Evolutionary conservation across 2,888 invertebrate species (phyloP).

Genomic region (Anodontia alba): DNA sequence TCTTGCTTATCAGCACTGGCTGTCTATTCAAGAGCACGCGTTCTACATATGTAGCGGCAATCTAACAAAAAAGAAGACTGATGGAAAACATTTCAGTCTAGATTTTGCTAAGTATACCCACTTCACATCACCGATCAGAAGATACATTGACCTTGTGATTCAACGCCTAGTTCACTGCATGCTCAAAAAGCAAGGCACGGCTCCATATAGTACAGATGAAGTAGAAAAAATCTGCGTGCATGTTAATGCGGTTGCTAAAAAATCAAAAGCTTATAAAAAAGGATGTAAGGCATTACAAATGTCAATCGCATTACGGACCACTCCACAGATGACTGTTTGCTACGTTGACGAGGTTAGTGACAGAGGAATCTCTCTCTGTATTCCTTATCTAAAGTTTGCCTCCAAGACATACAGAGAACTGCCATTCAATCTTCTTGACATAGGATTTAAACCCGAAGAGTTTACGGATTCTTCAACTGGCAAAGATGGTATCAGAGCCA

Average conservation of each 20-base stretch:
- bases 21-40: constrained; percentile 58
- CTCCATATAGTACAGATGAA: constrained; percentile 53
- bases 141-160: constrained; percentile 50
- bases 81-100: constrained; percentile 53
- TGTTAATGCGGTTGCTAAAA: constrained; percentile 54
- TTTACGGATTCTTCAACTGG: constrained; percentile 33
- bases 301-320: constrained; percentile 47
- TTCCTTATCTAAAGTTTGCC: constrained; percentile 55
- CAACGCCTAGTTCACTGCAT: constrained; percentile 62
- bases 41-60: constrained; percentile 53
- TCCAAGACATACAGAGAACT: constrained; percentile 48
- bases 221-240: constrained; percentile 56
- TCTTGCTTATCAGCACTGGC: constrained; percentile 59
- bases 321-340: constrained; percentile 49
- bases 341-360: constrained; percentile 57
- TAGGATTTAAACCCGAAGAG: constrained; percentile 58
- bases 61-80: not conserved
- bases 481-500: constrained; percentile 36
- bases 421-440: constrained; percentile 55
- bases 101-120: constrained; percentile 41
- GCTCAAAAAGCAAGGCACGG: constrained; percentile 4
- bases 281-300: constrained; percentile 53
- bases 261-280: constrained; percentile 60
- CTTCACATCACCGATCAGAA: constrained; percentile 55
- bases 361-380: constrained; percentile 53